These are phyloP conservation scores for Platycheirus albimanus DNA, from an alignment of 2,888 invertebrate species.

Conservation along the genomic window DNA sequence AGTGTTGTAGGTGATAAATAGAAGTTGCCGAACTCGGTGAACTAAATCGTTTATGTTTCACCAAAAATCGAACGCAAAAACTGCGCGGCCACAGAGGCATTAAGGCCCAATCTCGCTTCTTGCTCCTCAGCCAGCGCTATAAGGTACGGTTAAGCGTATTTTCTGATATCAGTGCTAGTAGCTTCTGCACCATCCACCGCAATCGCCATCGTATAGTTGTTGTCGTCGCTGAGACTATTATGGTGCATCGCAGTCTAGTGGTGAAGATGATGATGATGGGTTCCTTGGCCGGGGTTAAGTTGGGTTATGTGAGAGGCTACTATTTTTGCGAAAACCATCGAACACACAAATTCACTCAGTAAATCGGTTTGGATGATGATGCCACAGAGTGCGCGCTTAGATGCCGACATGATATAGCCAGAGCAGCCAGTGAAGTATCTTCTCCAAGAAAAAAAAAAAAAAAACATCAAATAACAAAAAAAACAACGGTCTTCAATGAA, in stretches of 20 bases:
- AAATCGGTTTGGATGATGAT: conserved; percentile 51
- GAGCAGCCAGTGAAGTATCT: conserved; percentile 47
- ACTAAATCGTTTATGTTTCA: conserved; percentile 73
- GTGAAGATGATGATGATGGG: conserved; percentile 68
- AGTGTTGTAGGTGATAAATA: conserved; percentile 69
- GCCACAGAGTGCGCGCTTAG: conserved; percentile 63
- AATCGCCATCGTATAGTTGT: too few species aligned
- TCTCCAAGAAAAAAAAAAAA: conserved; percentile 15
- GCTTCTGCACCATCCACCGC: conserved; percentile 34
- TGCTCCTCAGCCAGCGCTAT: too few species aligned
- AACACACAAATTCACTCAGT: conserved; percentile 74
- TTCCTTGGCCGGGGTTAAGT: conserved; percentile 66
- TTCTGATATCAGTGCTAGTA: conserved; percentile 55
- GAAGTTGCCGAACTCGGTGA: conserved; percentile 70
- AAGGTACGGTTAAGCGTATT: conserved; percentile 34
- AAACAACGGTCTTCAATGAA: conserved; percentile 55
- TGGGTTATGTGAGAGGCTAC: conserved; percentile 74
- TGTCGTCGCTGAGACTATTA: conserved; percentile 16
- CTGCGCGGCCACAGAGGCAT: neutral
- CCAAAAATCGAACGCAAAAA: conserved; percentile 34
- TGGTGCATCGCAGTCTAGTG: conserved; percentile 26
- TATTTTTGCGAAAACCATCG: conserved; percentile 70
- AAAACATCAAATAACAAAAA: conserved; percentile 8
- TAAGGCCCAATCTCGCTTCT: conserved; percentile 19
- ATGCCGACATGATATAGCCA: conserved; percentile 70